Base-by-base conservation (phyloP, 2,113 vertebrate species). In the Chaetorhynchus papuensis region DNA sequence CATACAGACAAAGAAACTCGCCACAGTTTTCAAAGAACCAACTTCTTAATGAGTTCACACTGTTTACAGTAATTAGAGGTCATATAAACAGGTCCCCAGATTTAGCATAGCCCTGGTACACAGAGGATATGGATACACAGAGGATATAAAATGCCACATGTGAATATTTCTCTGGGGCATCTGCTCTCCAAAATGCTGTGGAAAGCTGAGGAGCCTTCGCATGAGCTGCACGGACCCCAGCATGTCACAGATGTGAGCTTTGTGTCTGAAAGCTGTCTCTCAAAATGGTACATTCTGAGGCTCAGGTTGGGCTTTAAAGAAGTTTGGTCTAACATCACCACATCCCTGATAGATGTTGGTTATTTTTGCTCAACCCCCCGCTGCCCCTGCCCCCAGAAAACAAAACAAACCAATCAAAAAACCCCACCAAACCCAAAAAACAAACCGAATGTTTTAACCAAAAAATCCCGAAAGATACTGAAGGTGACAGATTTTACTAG, bases 311-410 rank as follows among this genome's bases (percentile, higher is more conserved):
- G 13, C 28, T 41, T 88, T 81, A 49, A 41, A 89, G 23, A 50
- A 66, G 17, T 80, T 77, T 65, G 16, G 14, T 69, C 17, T 72
- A 54, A 57, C 0, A 8, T 65, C 63, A 72, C 31, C 9, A 49
- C 83, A 76, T 61, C 11, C 13, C 23, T 49, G 7, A 45, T 4
- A 79, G 21, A 28, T 66, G 13, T 19, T 54, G 33, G 21, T 33
- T 75, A 26, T 49, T 74, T 86, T 80, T 92, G 7, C 13, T 61
- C 6, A 37, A 8, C 1, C 1, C 3, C 1, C 7, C 4, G 7
- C 12, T 6, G 1, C 19, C 13, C 16, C 13, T 0, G 1, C 3
- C 6, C 30, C 20, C 11, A 49, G 31, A 42, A 80, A 64, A 49
- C 26, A 47, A 59, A 44, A 10, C 23, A 0, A 59, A 37, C 1